Base-by-base conservation (phyloP, 2,113 vertebrate genomes). In the Phycodurus eques region DNA sequence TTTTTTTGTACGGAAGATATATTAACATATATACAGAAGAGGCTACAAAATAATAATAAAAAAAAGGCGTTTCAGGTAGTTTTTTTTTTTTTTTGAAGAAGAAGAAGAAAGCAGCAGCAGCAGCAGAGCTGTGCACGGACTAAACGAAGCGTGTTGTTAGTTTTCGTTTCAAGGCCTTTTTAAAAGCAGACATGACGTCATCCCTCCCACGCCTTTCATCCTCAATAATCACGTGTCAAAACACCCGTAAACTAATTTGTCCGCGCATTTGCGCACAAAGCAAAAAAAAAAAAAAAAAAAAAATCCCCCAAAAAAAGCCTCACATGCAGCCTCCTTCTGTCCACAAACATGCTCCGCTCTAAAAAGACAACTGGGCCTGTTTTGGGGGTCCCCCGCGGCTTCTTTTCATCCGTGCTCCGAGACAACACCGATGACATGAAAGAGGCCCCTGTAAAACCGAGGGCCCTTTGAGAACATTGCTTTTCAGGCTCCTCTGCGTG, bases 381-480 rank as follows among this genome's bases (percentile, higher is more conserved):
- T 94, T 92, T 77, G 91, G 91, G 84, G 88, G 90, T 91, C 88
- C 91, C 94, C 92, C 91, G 90, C 93, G 92, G 90, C 81, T 92
- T 91, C 93, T 86, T 94, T 94, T 94, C 39, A 89, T 92, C 82
- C 71, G 83, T 77, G 82, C 77, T 73, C 85, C 82, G 85, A 85
- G 86, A 90, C 90, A 89, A 88, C 87, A 89, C 93, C 88, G 88
- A 76, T 71, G 87, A 93, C 90, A 91, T 94, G 94, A 96, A 95
- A 94, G 93, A 90, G 84, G 42, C 42, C 33, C 63, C 86, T 89
- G 90, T 91, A 82, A 91, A 31, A 93, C 89, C 92, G 92, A 92
- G 92, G 91, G 93, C 91, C 93, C 91, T 93, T 93, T 92, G 93
- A 94, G 92, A 92, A 93, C 92, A 94, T 94, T 93, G 93, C 94